Conservation (phyloP, 2,888 invertebrate genomes). For the Philereme vetulata region DNA sequence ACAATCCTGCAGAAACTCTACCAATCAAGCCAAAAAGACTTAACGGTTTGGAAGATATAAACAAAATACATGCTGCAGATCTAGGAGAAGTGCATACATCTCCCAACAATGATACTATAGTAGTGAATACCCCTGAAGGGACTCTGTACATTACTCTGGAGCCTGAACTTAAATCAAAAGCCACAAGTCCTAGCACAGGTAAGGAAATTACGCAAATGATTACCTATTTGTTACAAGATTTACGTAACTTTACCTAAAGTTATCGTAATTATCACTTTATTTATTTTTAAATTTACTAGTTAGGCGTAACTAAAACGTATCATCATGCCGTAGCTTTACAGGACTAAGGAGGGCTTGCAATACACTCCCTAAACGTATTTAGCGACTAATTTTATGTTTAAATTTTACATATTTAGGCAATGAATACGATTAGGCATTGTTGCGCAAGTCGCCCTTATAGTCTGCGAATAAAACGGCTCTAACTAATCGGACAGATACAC, state of each 20-base stretch:
- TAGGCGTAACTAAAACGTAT: neutral
- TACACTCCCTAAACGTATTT: too few relatives aligned
- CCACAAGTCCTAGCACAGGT: conserved; percentile 38
- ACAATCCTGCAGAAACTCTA: conserved; percentile 28
- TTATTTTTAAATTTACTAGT: neutral
- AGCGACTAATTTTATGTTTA: too few relatives aligned
- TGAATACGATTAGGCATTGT: too few relatives aligned
- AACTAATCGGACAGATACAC: too few relatives aligned
- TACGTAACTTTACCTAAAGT: too few relatives aligned
- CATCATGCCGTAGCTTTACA: too few relatives aligned
- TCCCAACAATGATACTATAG: conserved; percentile 74
- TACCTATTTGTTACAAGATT: neutral
- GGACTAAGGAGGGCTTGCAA: too few relatives aligned
- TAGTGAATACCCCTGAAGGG: conserved; percentile 77
- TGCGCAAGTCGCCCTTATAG: too few relatives aligned
- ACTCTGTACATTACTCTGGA: conserved; percentile 75
- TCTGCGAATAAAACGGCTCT: too few relatives aligned
- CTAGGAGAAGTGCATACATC: conserved; percentile 66
- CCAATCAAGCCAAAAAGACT: conserved; percentile 38
- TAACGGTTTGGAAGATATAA: conserved; percentile 11
- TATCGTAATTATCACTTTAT: too few relatives aligned
- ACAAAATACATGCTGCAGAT: conserved; percentile 61
- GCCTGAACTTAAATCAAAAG: conserved; percentile 57
- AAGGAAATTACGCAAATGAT: neutral
- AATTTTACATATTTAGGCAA: too few relatives aligned